Base-by-base conservation (phyloP, 2,113 vertebrate genomes). In the Erinaceus europaeus region DNA sequence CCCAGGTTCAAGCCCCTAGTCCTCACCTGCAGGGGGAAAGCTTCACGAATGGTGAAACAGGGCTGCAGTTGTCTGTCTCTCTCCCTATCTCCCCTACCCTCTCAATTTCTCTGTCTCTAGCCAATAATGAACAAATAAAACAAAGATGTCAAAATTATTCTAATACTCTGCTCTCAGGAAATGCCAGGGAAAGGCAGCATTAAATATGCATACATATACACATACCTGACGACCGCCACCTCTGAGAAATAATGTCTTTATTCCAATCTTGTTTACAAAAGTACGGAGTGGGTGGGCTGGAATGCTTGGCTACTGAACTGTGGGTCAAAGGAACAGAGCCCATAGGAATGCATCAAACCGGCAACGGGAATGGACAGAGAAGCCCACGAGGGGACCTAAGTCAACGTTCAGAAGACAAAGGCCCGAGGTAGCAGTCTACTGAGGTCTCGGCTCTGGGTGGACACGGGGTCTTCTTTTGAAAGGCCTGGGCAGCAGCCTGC, bases 241-340 rank as follows among this genome's bases (percentile, higher is more conserved):
- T 88, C 18, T 52, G 67, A 48, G 15, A 71, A 89, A 79, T n/a
- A 44, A 69, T 6, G 64, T 87, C 55, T 88, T 80, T 62, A 71
- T 86, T 89, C 61, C 57, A 59, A 81, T 4, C 76, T 72, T 32
- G 44, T 77, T 93, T 90, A 90, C 61, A 85, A 88, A 91, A 88
- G 48, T 1, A 88, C 44, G 29, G n/a, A 76, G 32, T 34, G 1
- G 23, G 48, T 75, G 77, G 38, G 78, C 52, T 71, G 86, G 34
- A 82, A 36, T 2, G 68, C 46, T 27, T 71, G 62, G 50, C 68
- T 48, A 71, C 53, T 25, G n/a, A 29, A 13, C 4, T 12, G 12
- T 20, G n/a, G 18, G 44, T 29, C 36, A 44, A 29, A 32, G 50
- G 40, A 25, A 3, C 27, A 50, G 0, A 42, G 69, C 42, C 42